Base-by-base conservation (phyloP, 2,113 vertebrate species). In the Puntigrus tetrazona region DNA sequence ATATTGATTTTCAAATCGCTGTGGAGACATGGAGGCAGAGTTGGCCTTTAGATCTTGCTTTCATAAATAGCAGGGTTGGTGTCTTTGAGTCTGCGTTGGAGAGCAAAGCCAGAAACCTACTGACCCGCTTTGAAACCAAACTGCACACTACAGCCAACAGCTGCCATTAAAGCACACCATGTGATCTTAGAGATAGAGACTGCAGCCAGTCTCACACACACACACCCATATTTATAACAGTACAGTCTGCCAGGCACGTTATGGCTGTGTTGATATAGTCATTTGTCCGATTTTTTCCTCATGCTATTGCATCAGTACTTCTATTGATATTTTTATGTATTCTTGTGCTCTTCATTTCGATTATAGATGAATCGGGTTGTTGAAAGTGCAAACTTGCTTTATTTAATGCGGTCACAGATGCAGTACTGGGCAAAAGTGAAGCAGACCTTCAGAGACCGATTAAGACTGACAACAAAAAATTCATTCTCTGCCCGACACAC, bases 61-160 rank as follows among this genome's bases (percentile, higher is more conserved):
- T 67, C 74, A 50, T 22, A 67, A 70, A 67, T 14, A 47, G 57
- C 29, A 65, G 18, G 22, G 36, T 14, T 78, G 22, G 75, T 69
- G 18, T 79, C 76, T 59, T 57, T 78, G 61, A 67, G 59, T 25
- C 45, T 84, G 75, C 7, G 47, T 4, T 79, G 67, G 38, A 79
- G 65, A 52, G 75, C 47, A 20, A 63, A 80, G 57, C 78, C 57
- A 65, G 47, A 59, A 78, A 84, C 75, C 63, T 55, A 84, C 83
- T 84, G 75, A 84, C 83, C 83, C 22, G 63, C 75, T 59, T 79
- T 85, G 63, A 25, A n/a, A 45, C 36, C 25, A 78, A 47, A 84
- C 74, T 63, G 76, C 22, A 47, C 59, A 22, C 63, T 36, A 78
- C 83, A 78, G 41, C 36, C 55, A 61, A 22, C 38, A 57, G n/a